phyloP scores from a whole-genome alignment of 2,113 vertebrate species.

The Halichoerus grypus region DNA sequence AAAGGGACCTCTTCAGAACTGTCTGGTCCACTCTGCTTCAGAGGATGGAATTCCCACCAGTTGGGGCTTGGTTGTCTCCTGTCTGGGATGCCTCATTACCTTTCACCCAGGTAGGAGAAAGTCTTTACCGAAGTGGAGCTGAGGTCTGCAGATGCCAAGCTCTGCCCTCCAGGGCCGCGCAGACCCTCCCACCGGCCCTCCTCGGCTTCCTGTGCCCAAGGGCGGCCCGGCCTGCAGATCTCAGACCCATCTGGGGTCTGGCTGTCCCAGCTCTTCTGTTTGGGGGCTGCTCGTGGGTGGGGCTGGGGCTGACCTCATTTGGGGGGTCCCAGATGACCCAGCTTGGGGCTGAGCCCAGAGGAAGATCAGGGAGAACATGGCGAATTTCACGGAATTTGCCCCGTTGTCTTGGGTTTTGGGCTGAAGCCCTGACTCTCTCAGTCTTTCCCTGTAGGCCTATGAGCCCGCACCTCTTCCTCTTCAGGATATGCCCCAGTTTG shows the following conservation, averaged over 20 bases:
- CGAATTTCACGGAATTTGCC: neutral
- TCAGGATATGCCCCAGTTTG: fast-evolving
- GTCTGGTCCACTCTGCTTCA: neutral
- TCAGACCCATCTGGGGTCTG: neutral
- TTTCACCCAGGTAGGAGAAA: neutral
- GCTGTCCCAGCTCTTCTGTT: neutral
- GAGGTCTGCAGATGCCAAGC: neutral
- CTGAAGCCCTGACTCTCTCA: neutral
- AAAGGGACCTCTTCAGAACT: neutral
- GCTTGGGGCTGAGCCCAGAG: neutral
- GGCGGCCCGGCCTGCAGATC: neutral
- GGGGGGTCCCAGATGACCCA: neutral
- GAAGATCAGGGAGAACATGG: too few species aligned
- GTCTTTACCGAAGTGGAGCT: neutral
- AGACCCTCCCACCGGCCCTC: neutral
- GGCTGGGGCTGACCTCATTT: neutral
- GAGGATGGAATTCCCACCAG: neutral
- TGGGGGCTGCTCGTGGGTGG: neutral
- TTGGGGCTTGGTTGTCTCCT: neutral
- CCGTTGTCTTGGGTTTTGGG: neutral
- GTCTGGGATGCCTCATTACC: neutral
- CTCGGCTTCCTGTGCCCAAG: neutral
- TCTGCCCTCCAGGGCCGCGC: neutral
- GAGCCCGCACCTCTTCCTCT: neutral
- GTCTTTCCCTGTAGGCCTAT: neutral